Evolutionary conservation across 2,797 vertebrate species (phyloP).

Genomic region (Ceryle rudis): DNA sequence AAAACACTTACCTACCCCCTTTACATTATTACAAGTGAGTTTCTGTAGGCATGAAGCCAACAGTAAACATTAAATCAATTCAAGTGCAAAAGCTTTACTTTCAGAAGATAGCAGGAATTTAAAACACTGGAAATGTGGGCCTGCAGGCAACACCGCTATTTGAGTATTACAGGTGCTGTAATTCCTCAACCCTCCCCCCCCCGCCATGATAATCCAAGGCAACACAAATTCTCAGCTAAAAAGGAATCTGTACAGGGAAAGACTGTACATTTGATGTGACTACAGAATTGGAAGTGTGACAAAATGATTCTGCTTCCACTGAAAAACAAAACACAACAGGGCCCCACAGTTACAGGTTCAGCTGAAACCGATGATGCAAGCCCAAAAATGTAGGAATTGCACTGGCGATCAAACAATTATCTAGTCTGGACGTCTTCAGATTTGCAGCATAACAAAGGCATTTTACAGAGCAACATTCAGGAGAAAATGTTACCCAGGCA

Average conservation of each 20-base stretch:
- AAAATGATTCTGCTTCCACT: slow-evolving; percentile 46
- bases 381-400: slow-evolving; percentile 37
- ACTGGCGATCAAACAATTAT: not conserved
- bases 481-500: slow-evolving; percentile 47
- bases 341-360: not conserved
- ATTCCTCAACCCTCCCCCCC: not conserved
- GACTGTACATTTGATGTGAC: not conserved
- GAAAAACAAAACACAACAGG: slow-evolving; percentile 5
- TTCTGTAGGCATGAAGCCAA: slow-evolving; percentile 34
- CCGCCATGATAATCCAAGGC: slow-evolving; percentile 35
- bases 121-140: slow-evolving; percentile 1
- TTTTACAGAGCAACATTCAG: slow-evolving; percentile 61
- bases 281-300: slow-evolving; percentile 11
- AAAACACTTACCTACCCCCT: slow-evolving; percentile 1
- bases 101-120: not conserved
- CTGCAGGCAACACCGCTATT: not conserved
- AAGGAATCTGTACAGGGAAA: slow-evolving; percentile 45
- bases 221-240: slow-evolving; percentile 36
- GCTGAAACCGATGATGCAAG: slow-evolving; percentile 45
- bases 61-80: not conserved
- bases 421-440: slow-evolving; percentile 33
- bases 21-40: not conserved
- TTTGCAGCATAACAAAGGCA: slow-evolving; percentile 65
- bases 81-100: not conserved
- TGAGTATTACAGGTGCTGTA: not conserved